These are phyloP conservation scores for Xylocampa areola DNA, from an alignment of 2,888 invertebrate species.

Conservation along the genomic window DNA sequence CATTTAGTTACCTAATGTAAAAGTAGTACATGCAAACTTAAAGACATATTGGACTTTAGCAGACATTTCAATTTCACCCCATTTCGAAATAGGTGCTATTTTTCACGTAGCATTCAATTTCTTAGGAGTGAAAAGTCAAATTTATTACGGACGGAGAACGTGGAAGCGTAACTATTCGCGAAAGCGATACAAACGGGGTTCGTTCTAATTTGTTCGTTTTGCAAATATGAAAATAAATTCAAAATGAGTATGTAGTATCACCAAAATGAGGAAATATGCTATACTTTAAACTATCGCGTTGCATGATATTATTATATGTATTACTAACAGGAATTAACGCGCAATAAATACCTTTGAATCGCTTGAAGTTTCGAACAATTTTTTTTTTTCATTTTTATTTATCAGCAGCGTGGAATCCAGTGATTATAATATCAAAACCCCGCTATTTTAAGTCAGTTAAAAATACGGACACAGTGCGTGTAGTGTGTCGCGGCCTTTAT, in stretches of 20 bases:
- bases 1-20: background rate
- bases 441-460: too few species aligned
- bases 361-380: too few species aligned
- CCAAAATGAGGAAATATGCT: too few species aligned
- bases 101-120: slow-evolving; percentile 65
- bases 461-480: too few species aligned
- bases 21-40: slow-evolving; percentile 5
- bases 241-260: background rate
- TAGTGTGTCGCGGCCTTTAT: too few species aligned
- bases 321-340: too few species aligned
- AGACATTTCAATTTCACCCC: slow-evolving; percentile 65
- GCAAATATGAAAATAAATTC: background rate
- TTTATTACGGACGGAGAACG: slow-evolving; percentile 56
- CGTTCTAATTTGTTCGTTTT: slow-evolving; percentile 18
- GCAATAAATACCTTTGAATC: too few species aligned
- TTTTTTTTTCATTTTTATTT: too few species aligned
- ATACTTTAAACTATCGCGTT: too few species aligned
- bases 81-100: slow-evolving; percentile 54
- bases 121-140: slow-evolving; percentile 64
- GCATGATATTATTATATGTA: too few species aligned
- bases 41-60: slow-evolving; percentile 59
- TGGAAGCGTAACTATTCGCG: slow-evolving; percentile 29
- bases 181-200: slow-evolving; percentile 30
- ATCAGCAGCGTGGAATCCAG: too few species aligned
- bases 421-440: too few species aligned